These are phyloP conservation scores for Pluvianellus socialis DNA, from an alignment of 2,113 vertebrate species.

Conservation along the genomic window DNA sequence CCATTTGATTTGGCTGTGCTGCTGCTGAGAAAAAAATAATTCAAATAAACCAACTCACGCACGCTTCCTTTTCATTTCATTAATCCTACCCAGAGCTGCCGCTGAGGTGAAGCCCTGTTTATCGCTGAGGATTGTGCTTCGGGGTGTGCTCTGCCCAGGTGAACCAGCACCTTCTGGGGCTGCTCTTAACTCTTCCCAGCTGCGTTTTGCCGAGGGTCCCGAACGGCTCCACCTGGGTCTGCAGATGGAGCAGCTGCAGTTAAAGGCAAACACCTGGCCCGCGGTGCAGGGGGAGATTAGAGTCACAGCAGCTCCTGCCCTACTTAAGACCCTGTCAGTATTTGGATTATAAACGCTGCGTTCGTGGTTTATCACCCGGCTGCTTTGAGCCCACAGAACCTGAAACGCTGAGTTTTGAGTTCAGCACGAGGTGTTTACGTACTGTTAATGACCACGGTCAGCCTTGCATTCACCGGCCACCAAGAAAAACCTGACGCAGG, in stretches of 20 bases:
- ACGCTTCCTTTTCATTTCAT: not conserved
- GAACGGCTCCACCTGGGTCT: slow-evolving; percentile 57
- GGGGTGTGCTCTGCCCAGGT: slow-evolving; percentile 3
- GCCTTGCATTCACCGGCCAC: not conserved
- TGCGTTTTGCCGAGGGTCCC: slow-evolving; percentile 57
- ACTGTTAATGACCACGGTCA: not conserved
- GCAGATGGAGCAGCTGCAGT: slow-evolving; percentile 70
- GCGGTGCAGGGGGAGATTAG: not conserved
- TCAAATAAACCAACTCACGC: not conserved
- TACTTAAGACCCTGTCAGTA: not conserved
- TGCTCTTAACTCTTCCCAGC: slow-evolving; percentile 64
- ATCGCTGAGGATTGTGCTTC: not conserved
- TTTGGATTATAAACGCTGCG: not conserved
- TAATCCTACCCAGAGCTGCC: not conserved
- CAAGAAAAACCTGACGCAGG: not conserved
- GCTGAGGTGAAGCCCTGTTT: not conserved
- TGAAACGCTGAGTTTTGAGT: not conserved
- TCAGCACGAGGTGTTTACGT: not conserved
- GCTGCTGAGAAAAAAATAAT: not conserved
- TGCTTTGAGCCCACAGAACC: not conserved
- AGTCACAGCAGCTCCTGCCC: not conserved
- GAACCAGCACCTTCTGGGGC: slow-evolving; percentile 22
- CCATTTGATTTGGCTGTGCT: not conserved
- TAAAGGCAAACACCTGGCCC: slow-evolving; percentile 65
- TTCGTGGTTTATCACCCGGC: not conserved